phyloP scores from a whole-genome alignment of 2,888 invertebrate genomes.

The Watsonalla cultraria region DNA sequence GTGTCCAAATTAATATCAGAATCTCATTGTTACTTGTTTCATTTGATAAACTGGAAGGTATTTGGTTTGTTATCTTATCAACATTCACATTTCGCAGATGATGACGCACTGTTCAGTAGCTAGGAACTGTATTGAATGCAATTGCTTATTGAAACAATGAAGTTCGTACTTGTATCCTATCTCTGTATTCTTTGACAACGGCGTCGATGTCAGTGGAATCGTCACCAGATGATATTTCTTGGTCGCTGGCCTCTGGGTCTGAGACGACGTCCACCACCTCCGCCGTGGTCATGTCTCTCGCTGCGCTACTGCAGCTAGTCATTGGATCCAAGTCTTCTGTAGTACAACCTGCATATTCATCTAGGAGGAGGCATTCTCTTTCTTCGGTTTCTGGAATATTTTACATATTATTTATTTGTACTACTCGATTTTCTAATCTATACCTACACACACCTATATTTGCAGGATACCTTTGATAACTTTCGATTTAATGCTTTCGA shows the following conservation, averaged over 20 bases:
- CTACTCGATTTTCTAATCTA: no score
- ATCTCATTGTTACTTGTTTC: no score
- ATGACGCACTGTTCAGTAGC: no score
- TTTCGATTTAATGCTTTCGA: conserved; percentile 72
- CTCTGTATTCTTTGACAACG: conserved; percentile 86
- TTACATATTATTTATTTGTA: no score
- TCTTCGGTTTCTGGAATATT: conserved; percentile 68
- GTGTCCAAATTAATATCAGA: no score
- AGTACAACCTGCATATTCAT: conserved; percentile 72
- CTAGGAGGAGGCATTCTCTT: conserved; percentile 78
- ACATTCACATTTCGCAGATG: no score
- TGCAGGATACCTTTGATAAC: conserved; percentile 55
- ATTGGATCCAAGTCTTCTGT: conserved; percentile 55
- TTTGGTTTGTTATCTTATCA: no score
- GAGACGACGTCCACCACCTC: conserved; percentile 58
- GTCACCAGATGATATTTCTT: conserved; percentile 78
- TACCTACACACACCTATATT: no score
- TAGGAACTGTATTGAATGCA: no score
- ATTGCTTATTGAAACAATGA: no score
- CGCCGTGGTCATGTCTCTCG: conserved; percentile 40
- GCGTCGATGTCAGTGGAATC: conserved; percentile 88
- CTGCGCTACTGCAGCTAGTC: conserved; percentile 46
- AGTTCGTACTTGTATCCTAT: conserved; percentile 80
- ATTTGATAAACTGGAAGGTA: no score
- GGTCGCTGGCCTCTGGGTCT: conserved; percentile 73